Conservation (phyloP, 1,140 invertebrate species). For the Dendroctonus ponderosae region DNA sequence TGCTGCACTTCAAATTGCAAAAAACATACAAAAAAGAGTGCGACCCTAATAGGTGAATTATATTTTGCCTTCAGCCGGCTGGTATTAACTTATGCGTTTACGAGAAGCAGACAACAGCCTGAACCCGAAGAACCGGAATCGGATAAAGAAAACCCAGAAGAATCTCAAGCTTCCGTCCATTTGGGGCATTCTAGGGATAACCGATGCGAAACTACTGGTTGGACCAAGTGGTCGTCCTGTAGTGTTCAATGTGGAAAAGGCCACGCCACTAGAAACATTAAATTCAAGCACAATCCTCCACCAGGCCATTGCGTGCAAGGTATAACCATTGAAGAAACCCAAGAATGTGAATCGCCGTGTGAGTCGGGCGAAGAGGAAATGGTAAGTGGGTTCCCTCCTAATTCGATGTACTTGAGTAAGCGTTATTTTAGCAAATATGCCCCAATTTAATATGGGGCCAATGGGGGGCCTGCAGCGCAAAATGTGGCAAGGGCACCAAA, state of each 20-base stretch:
- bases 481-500: conserved; percentile 71
- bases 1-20: conserved; percentile 74
- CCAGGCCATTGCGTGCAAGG: neutral
- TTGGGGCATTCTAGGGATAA: neutral
- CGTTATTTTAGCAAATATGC: conserved; percentile 28
- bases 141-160: conserved; percentile 12
- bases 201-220: conserved; percentile 46
- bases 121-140: conserved; percentile 12
- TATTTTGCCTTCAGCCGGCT: neutral
- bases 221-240: conserved; percentile 64
- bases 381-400: neutral
- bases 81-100: neutral
- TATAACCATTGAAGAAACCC: conserved; percentile 29
- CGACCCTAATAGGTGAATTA: conserved; percentile 45
- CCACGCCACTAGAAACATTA: conserved; percentile 27
- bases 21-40: conserved; percentile 85
- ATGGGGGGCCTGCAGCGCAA: conserved; percentile 75
- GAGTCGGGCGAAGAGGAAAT: conserved; percentile 20
- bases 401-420: no score
- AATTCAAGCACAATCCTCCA: conserved; percentile 34
- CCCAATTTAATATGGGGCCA: conserved; percentile 60
- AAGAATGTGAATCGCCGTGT: conserved; percentile 24
- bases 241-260: conserved; percentile 58
- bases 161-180: neutral
- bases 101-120: conserved; percentile 1